These are phyloP conservation scores for Sarcoramphus papa DNA, from an alignment of 2,797 vertebrate genomes.

Conservation along the genomic window DNA sequence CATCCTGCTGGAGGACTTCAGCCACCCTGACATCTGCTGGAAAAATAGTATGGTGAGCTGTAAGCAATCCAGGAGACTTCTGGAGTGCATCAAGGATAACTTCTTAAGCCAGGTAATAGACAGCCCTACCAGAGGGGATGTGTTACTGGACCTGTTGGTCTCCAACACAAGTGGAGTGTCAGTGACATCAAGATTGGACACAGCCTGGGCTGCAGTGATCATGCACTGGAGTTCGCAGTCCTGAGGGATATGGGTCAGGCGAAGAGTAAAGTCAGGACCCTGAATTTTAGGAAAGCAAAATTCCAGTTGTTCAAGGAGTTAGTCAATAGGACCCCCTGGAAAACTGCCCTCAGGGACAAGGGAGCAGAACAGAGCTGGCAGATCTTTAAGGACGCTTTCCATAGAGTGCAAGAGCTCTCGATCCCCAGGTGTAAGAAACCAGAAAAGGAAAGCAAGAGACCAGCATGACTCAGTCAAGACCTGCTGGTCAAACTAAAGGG, in stretches of 20 bases:
- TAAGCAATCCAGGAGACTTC: neutral
- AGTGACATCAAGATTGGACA: neutral
- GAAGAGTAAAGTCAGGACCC: neutral
- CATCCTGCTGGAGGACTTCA: neutral
- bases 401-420: rapidly evolving
- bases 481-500: neutral
- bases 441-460: neutral
- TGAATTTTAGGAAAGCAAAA: neutral
- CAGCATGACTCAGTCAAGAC: neutral
- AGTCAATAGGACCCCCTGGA: neutral
- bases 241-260: neutral
- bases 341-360: neutral
- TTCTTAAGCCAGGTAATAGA: neutral
- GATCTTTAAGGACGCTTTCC: too few species aligned
- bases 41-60: neutral
- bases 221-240: neutral
- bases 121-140: neutral
- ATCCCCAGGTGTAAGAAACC: rapidly evolving
- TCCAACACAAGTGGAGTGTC: neutral
- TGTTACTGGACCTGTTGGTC: neutral
- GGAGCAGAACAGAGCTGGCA: neutral
- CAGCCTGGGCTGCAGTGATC: neutral
- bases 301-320: neutral
- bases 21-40: neutral
- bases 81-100: neutral